Evolutionary conservation across 1,140 invertebrate species (phyloP), one percentile per base, ranked within the genome.

Genomic region (Globodera rostochiensis): DNA sequence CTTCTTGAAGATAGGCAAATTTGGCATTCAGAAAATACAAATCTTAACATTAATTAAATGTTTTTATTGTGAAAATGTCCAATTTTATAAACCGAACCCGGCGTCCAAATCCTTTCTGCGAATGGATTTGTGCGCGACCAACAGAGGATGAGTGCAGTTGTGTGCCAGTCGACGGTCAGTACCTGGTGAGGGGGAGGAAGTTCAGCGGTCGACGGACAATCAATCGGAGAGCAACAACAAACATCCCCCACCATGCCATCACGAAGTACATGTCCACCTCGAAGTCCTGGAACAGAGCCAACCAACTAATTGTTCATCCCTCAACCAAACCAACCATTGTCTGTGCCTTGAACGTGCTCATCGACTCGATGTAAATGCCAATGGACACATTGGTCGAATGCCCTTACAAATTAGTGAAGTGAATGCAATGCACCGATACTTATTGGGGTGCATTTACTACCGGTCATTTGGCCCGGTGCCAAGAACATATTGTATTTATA

Each of bases 201-300:
- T n/a, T 9, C 11, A 3, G 67, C 11, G 36, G 9, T 25, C 67
- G 9, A n/a, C 36, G 67, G 36, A 36, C 67, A 70, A 25, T 8
- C 45, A 71, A 71, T 8, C 45, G 70, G 70, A 8, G 70, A 36
- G 36, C 36, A 36, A 0, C 36, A 36, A 36, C 69, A 46, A 53
- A 53, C 50, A 53, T 74, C 7, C 74, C 36, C 36, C 11, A 70
- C 88, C 88, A 89, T 15, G 82, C 86, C 87, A 90, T 89, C 4
- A 89, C 88, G 64, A 89, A 80, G 77, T 89, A 89, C 85, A 88
- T 89, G 79, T 89, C 88, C 50, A 89, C 86, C 81, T 90, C 87
- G 76, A 89, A 89, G 75, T 88, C 86, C 85, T 85, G 7, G 15
- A 83, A 64, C 8, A 82, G 21, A 13, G 46, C 45, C n/a, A 25